Evolutionary conservation across 2,888 invertebrate genomes (phyloP).

Genomic region (Drosophila paranaensis): DNA sequence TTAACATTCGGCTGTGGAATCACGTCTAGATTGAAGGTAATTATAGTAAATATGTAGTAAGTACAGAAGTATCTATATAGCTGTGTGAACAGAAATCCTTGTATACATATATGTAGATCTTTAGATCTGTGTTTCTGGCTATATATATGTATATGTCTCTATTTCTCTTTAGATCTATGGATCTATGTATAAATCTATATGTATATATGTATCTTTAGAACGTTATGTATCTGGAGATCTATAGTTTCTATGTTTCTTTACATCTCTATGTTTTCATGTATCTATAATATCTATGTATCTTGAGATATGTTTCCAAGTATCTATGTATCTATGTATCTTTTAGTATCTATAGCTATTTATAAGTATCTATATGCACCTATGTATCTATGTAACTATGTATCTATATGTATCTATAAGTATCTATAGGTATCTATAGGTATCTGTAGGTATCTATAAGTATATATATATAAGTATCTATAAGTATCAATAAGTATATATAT

Average conservation of each 20-base stretch:
- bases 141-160: background rate
- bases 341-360: background rate
- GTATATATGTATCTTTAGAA: background rate
- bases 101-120: background rate
- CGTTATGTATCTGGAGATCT: no score
- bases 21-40: constrained; percentile 31
- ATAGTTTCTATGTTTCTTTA: no score
- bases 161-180: background rate
- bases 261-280: no score
- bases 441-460: background rate
- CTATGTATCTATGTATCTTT: background rate
- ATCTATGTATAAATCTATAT: constrained; percentile 1
- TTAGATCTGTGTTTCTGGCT: background rate
- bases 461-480: background rate
- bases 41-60: background rate
- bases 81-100: background rate
- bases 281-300: background rate
- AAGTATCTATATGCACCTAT: no score
- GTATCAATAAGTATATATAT: background rate
- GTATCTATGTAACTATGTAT: no score
- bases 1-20: constrained; percentile 3
- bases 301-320: no score
- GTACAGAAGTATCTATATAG: background rate
- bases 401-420: background rate
- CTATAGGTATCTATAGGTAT: background rate